Conservation (phyloP, 2,888 invertebrate species). For the Drosophila dives region DNA sequence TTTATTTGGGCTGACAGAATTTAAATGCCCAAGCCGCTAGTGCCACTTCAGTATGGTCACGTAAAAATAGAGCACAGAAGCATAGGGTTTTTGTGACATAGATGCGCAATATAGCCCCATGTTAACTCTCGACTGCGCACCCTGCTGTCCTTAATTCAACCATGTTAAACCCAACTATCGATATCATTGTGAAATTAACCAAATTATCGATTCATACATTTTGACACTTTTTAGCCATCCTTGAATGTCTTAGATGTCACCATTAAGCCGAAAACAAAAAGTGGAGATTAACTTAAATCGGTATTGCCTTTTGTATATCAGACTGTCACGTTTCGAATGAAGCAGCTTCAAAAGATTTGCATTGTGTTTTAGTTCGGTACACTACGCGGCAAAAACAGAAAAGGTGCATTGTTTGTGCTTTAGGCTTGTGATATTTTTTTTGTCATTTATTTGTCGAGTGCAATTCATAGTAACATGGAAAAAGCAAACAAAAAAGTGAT, state of each 20-base stretch:
- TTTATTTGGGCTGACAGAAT: too few relatives aligned
- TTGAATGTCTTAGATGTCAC: constrained; percentile 35
- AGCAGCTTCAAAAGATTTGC: constrained; percentile 1
- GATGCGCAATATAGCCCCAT: background rate
- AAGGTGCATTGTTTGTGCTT: constrained; percentile 9
- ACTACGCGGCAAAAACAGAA: constrained; percentile 5
- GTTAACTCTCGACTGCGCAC: background rate
- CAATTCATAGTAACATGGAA: constrained; percentile 20
- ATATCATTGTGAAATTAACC: background rate
- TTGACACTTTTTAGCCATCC: constrained; percentile 8
- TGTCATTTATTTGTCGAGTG: constrained; percentile 32
- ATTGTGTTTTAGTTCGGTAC: constrained; percentile 8
- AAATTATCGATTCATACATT: constrained; percentile 11
- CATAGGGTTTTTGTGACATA: background rate
- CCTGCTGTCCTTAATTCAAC: background rate
- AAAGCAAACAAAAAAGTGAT: constrained; percentile 42
- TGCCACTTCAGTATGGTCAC: background rate
- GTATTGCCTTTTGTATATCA: constrained; percentile 13
- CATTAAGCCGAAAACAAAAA: constrained; percentile 30
- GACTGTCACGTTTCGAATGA: constrained; percentile 4
- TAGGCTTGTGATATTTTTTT: constrained; percentile 25
- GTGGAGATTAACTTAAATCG: constrained; percentile 31
- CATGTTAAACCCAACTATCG: constrained; percentile 6
- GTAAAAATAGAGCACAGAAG: background rate
- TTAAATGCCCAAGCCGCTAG: too few relatives aligned